Evolutionary conservation across 2,113 vertebrate genomes (phyloP), one percentile per base, ranked within the genome.

Genomic region (Ammospiza nelsoni): DNA sequence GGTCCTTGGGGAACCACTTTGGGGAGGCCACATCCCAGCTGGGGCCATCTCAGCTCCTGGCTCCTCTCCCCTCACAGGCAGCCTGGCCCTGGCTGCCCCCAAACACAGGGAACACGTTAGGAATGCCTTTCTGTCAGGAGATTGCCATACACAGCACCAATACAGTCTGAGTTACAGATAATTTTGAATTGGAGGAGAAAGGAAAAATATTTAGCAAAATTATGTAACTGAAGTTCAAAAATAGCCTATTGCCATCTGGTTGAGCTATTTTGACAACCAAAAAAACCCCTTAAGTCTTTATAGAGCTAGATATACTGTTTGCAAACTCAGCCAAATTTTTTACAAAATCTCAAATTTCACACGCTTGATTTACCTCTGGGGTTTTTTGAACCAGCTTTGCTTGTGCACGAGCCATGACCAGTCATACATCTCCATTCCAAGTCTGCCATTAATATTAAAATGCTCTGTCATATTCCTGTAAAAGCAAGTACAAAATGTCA

Each of bases 171-270:
- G 78, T 37, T 90, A 72, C 19, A 52, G 76, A 92, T 19, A 58
- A 76, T 73, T 95, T 73, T 9, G n/a, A 95, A 88, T 61, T 89
- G 72, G 59, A 96, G 73, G 58, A 46, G 58, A 51, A 86, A 89
- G 84, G 87, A 92, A 89, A 95, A 95, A 96, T 93, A 94, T 94
- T 95, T 93, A 87, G 91, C 62, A 90, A 96, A 96, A 88, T 93
- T 97, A 96, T 82, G 69, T 92, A 95, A 96, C 90, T 9, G 3
- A 92, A 75, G 35, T 82, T 89, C 49, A 94, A 87, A 96, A 94
- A 95, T 95, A 97, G 93, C 71, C 76, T 61, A n/a, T 92, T 82
- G 79, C 95, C 94, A 96, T 95, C 94, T 96, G 96, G 81, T 62
- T 89, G 80, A 89, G 87, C 93, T 96, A 93, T 97, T 97, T 90